These are phyloP conservation scores for Penaeus japonicus DNA, from an alignment of 1,140 invertebrate genomes.

Conservation along the genomic window DNA sequence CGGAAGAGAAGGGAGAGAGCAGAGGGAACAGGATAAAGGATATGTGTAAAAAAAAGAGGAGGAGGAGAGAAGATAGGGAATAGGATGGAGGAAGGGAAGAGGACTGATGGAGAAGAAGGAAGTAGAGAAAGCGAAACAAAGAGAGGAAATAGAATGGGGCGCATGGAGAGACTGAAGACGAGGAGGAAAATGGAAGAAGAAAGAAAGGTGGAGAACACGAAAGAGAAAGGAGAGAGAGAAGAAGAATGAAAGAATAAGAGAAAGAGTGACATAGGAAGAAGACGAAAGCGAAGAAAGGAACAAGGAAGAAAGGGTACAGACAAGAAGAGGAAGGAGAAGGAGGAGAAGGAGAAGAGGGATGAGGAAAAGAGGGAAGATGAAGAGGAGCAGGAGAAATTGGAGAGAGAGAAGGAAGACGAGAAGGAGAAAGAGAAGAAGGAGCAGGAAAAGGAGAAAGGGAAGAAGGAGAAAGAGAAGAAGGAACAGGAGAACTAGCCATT, in stretches of 20 bases:
- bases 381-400: neutral
- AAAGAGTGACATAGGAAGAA: neutral
- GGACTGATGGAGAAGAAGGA: too few species aligned
- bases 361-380: neutral
- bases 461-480: neutral
- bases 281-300: neutral
- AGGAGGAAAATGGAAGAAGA: too few species aligned
- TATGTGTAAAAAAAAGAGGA: too few species aligned
- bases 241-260: neutral
- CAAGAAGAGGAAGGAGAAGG: neutral
- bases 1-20: too few species aligned
- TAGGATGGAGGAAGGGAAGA: too few species aligned
- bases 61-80: too few species aligned
- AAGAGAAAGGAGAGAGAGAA: neutral
- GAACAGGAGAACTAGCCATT: neutral
- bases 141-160: too few species aligned
- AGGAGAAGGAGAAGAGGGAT: neutral
- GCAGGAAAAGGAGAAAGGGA: neutral
- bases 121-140: too few species aligned
- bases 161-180: too few species aligned
- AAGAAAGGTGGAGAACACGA: neutral
- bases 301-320: neutral
- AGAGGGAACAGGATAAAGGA: too few species aligned
- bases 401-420: neutral
- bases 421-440: neutral